Conservation (phyloP, 2,797 vertebrate genomes). For the Pipistrellus kuhlii region DNA sequence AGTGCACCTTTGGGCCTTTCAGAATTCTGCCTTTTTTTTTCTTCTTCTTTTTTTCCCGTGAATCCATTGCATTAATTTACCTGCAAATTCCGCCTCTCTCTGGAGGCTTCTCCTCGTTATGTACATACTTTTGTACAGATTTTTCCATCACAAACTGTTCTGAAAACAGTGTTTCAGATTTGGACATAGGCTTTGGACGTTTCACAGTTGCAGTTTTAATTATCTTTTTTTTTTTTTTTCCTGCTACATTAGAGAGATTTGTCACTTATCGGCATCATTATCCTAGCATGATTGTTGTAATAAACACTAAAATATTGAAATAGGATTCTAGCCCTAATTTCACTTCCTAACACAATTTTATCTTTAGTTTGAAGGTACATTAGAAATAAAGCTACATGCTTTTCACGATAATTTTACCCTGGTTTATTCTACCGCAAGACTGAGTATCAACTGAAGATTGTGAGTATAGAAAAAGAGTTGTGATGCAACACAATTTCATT, state of each 20-base stretch:
- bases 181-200: not conserved
- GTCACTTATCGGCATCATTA: conserved; percentile 12
- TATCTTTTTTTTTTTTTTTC: not conserved
- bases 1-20: conserved; percentile 74
- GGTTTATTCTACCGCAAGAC: not conserved
- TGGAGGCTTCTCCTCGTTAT: conserved; percentile 75
- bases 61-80: conserved; percentile 80
- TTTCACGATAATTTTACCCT: conserved; percentile 26
- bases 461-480: not conserved
- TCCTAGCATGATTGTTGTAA: conserved; percentile 14
- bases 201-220: conserved; percentile 11
- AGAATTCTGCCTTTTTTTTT: conserved; percentile 65
- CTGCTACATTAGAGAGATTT: not conserved
- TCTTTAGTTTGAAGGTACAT: not conserved
- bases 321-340: not conserved
- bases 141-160: conserved; percentile 74
- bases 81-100: conserved; percentile 75
- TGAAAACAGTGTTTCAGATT: conserved; percentile 54
- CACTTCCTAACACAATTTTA: conserved; percentile 9
- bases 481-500: not conserved
- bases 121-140: conserved; percentile 75
- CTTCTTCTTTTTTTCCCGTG: conserved; percentile 69
- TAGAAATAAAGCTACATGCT: not conserved
- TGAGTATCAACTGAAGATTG: not conserved
- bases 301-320: conserved; percentile 6